These are phyloP conservation scores for Polypedilum pembai DNA, from an alignment of 1,140 invertebrate genomes.

Conservation along the genomic window DNA sequence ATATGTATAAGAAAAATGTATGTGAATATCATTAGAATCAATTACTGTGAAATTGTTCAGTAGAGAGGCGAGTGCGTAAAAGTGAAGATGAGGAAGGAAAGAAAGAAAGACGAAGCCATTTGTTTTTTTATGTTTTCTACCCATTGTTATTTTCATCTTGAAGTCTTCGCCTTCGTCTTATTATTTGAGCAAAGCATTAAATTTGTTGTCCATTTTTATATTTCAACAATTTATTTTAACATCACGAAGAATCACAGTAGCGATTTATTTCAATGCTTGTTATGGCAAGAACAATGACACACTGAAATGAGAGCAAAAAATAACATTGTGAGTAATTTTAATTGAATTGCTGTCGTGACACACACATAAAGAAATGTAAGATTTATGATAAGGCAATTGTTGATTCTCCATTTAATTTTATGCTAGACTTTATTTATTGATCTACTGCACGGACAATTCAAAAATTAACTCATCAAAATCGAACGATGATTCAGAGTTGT, in stretches of 20 bases:
- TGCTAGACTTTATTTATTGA: no score
- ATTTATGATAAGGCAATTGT: no score
- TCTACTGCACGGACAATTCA: no score
- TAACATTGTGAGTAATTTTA: no score
- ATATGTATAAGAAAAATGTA: not conserved
- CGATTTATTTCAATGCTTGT: not conserved
- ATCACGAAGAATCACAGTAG: not conserved
- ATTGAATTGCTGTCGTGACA: no score
- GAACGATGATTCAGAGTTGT: no score
- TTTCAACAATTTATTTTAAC: slow-evolving; percentile 14
- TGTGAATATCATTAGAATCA: slow-evolving; percentile 14
- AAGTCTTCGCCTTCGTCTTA: not conserved
- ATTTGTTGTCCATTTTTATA: slow-evolving; percentile 15
- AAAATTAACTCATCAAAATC: no score
- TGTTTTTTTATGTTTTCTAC: not conserved
- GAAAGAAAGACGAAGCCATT: not conserved
- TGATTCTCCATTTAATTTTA: no score
- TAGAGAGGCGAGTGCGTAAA: not conserved
- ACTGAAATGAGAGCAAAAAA: not conserved
- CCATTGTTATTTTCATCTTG: not conserved
- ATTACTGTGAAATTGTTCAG: slow-evolving; percentile 13
- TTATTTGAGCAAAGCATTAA: not conserved
- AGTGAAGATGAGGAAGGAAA: no score
- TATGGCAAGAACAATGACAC: slow-evolving; percentile 7
- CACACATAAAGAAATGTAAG: no score